Base-by-base conservation (phyloP, 2,888 invertebrate species). In the Nudaria mundana region DNA sequence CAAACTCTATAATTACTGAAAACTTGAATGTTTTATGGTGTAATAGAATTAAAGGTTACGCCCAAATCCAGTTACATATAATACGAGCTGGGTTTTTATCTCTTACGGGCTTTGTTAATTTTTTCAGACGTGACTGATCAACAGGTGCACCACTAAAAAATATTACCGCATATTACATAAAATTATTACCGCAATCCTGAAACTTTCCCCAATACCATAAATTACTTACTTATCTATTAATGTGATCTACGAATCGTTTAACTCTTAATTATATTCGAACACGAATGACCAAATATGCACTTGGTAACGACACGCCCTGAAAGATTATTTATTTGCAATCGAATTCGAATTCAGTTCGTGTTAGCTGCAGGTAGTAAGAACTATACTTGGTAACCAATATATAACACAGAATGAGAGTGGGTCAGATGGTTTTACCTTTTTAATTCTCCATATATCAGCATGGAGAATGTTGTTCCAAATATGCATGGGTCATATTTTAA, bases 241-340 rank as follows among this genome's bases (percentile, higher is more conserved):
- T 50, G 55, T 58, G 75, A 81, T 79, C 76, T 53, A 48, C 54
- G 64, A 73, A 55, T 66, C 63, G 56, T 42, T 43, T 37, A 29
- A 30, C 42, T 42, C 51, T 60, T 71, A 76, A 79, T 74, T 34
- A 34, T 71, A 68, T 59, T 67, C 57, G 59, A 57, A 46, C 59
- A 65, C 24, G 63, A 63, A 60, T 56, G 56, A 63, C 67, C 71
- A 69, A 77, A 75, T 71, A 72, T 55, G 52, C 23, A 28, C 62
- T 50, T 62, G 65, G 71, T 66, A 72, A 73, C 66, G 23, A 37
- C 59, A 73, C 81, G 78, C 81, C 80, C 63, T 55, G 34, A 28
- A 28, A 24, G 13, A 37, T 41, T 33, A 33, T 33, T 42, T 58
- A 62, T 58, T 37, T 12, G 48, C 46, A 37, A 51, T 44, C 42